Evolutionary conservation across 2,888 invertebrate genomes (phyloP), one percentile per base, ranked within the genome.

Genomic region (Tiphia femorata): DNA sequence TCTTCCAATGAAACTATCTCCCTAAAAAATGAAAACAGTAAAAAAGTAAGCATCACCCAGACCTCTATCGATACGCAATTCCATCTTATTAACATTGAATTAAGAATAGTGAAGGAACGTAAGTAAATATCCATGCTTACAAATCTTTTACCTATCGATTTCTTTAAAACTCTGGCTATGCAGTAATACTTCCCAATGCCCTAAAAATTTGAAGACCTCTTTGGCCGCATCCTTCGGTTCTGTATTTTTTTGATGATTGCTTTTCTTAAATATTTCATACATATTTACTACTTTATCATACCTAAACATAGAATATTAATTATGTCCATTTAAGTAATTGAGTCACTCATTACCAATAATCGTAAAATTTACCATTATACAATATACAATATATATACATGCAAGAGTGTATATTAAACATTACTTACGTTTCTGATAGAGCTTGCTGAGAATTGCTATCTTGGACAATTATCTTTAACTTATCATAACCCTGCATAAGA

Each of bases 201-300:
- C 87, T 0, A 89, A 78, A 55, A 87, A 87, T 50, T 87, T 84
- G 62, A 88, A 88, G 27, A 89, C 83, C 40, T 87, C 77, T 74
- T 86, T 87, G 17, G 86, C 86, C 71, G 89, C 88, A 35, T 86
- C 85, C 50, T 82, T 80, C 64, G 85, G 85, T 33, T 80, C 70
- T 84, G 84, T 51, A 42, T 84, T 20, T 42, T 43, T 62, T 21
- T 85, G 79, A 81, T 84, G 51, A 84, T 84, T 67, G 78, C 83
- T 68, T 82, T 84, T 63, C 83, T 85, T 66, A 86, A 83, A 38
- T 80, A 29, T 72, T 4, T 86, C 75, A 67, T 84, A 87, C 17
- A 84, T 81, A 66, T 84, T 84, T 46, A 84, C 82, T 10, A 86
- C 86, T 67, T 84, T 84, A 25, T 85, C 78, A 64, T 86, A 73